A percentile compares a stretch with the other conserved stretches of the same genome.
phyloP scores from a whole-genome alignment of 2,797 vertebrate species.

The Taenioides sp. region DNA sequence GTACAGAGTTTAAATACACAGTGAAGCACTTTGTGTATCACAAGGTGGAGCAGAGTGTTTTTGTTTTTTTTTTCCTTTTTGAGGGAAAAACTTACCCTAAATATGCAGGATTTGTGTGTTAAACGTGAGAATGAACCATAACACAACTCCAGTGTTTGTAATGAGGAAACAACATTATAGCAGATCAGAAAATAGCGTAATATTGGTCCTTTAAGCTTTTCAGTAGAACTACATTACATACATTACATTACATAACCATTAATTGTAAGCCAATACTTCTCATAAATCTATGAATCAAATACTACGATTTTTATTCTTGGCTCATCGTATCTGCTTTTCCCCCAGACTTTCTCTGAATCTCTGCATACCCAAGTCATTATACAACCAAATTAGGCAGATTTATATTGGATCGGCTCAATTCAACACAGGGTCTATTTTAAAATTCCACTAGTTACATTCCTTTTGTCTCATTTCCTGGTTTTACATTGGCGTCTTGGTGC shows the following conservation, averaged over 20 bases:
- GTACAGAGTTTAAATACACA: too few species aligned
- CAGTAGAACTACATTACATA: too few species aligned
- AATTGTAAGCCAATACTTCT: not conserved
- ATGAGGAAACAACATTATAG: too few species aligned
- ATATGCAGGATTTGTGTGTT: too few species aligned
- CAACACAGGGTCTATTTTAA: conserved; percentile 16
- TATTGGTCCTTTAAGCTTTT: too few species aligned
- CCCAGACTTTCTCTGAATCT: conserved; percentile 20
- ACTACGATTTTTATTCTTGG: conserved; percentile 12
- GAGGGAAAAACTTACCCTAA: too few species aligned
- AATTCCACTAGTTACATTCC: conserved; percentile 5
- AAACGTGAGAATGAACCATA: too few species aligned
- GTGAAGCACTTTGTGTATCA: too few species aligned
- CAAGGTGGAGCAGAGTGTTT: too few species aligned
- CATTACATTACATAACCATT: not conserved
- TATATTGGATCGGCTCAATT: conserved; percentile 17
- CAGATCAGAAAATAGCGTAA: too few species aligned
- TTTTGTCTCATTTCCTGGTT: conserved; percentile 17
- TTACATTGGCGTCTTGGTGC: conserved; percentile 19
- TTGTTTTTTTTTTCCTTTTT: too few species aligned
- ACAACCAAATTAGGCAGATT: conserved; percentile 5
- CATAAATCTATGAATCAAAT: conserved; percentile 7
- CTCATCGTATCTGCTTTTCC: conserved; percentile 10
- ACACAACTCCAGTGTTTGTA: too few species aligned
- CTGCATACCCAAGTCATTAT: conserved; percentile 16